Evolutionary conservation across 2,888 invertebrate species (phyloP).

Genomic region (Aphelenchoides bicaudatus): DNA sequence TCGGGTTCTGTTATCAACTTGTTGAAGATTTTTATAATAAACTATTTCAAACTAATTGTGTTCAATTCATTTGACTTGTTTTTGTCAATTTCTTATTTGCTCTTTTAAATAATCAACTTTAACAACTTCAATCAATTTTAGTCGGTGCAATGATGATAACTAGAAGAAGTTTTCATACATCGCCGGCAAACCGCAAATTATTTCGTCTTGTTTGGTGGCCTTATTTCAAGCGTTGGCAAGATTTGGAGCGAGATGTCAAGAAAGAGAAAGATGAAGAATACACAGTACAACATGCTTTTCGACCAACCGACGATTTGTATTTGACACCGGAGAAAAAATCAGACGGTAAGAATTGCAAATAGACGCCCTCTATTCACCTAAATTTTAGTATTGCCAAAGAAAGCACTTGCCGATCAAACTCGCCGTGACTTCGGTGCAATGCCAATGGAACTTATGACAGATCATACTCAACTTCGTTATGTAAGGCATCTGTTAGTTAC

Average conservation of each 20-base stretch:
- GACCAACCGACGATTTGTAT: conserved; percentile 42
- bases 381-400: conserved; percentile 47
- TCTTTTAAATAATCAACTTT: not conserved
- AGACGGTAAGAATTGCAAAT: conserved; percentile 34
- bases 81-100: conserved; percentile 14
- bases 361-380: not conserved
- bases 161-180: conserved; percentile 1
- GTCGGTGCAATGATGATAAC: conserved; percentile 1
- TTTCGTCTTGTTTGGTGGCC: conserved; percentile 19
- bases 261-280: conserved; percentile 41
- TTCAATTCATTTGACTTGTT: too few relatives aligned
- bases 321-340: conserved; percentile 51
- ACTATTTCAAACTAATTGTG: too few relatives aligned
- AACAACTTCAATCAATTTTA: too few relatives aligned
- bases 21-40: too few relatives aligned
- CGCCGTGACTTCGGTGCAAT: conserved; percentile 45
- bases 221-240: conserved; percentile 45
- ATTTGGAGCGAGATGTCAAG: conserved; percentile 35
- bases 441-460: conserved; percentile 49
- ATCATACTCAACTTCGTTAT: conserved; percentile 52
- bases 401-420: conserved; percentile 50
- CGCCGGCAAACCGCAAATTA: not conserved
- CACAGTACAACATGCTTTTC: conserved; percentile 40
- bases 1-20: conserved; percentile 15
- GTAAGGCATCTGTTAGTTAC: too few relatives aligned